Evolutionary conservation across 2,888 invertebrate species (phyloP), one percentile per base, ranked within the genome.

Genomic region (Dexiosoma caninum): DNA sequence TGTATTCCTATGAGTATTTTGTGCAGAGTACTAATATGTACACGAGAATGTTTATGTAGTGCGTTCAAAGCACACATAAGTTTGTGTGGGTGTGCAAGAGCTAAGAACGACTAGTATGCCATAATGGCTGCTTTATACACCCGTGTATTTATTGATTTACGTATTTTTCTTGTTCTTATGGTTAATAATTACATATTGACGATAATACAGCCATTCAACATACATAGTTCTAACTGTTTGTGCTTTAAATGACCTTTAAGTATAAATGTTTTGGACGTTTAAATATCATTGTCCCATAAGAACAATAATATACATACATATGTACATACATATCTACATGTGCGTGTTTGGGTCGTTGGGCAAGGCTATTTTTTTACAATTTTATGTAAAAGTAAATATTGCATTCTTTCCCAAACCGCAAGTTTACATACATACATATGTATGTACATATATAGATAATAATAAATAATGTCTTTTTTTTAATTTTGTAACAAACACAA

Each of bases 91-190:
- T 66, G 35, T 14, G 51, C 44, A 21, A 70, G 51, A 27, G 12
- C 2, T 9, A 55, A 51, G 23, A 60, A 59, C 51, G 44, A 32
- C 42, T 62, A n/a, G n/a, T n/a, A 69, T 62, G 49, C 49, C 16
- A 49, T 64, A 62, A 74, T 64, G 74, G 30, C 46, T 69, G 46
- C 16, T 78, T 78, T 74, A 42, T 70, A 40, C 55, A 42, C 62
- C 30, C 64, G 49, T 6, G n/a, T 27, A 3, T 27, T 35, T 77
- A 69, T 55, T 57, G 55, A 69, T 69, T 57, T 69, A 44, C 19
- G 5, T 12, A 4, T 40, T 35, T 49, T 64, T 3, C n/a, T 55
- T n/a, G 40, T 21, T 57, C 35, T 53, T 53, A 51, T 27, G 37
- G 51, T 66, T 53, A 53, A 32, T 16, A 19, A 27, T 19, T 44